phyloP scores from a whole-genome alignment of 2,113 vertebrate species.

The Hymenochirus boettgeri region DNA sequence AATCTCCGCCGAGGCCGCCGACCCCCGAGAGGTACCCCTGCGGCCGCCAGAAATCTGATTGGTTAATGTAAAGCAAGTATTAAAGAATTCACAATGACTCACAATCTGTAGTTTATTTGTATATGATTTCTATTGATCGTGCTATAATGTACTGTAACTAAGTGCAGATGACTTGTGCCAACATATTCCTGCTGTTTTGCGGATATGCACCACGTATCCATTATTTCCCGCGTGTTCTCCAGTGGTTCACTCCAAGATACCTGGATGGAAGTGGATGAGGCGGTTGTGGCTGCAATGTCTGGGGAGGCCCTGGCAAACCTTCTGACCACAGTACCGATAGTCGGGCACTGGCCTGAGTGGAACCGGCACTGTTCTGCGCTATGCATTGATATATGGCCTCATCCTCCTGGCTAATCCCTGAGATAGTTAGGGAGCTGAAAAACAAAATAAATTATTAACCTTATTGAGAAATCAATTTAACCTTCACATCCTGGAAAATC shows the following conservation, averaged over 20 bases:
- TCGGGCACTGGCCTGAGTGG: slow-evolving; percentile 89
- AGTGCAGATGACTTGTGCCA: too few relatives aligned
- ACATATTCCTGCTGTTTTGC: slow-evolving; percentile 81
- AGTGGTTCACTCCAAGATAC: slow-evolving; percentile 88
- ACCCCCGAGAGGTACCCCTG: too few relatives aligned
- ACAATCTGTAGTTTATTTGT: too few relatives aligned
- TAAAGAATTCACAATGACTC: too few relatives aligned
- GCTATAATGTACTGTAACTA: too few relatives aligned
- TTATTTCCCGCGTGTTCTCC: slow-evolving; percentile 91
- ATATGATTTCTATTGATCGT: too few relatives aligned
- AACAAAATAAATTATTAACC: too few relatives aligned
- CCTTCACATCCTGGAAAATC: too few relatives aligned
- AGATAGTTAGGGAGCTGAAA: slow-evolving; percentile 84
- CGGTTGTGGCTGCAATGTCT: slow-evolving; percentile 69
- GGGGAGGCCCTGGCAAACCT: slow-evolving; percentile 82
- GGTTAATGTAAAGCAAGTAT: too few relatives aligned
- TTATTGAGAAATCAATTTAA: too few relatives aligned
- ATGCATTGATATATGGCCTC: slow-evolving; percentile 98
- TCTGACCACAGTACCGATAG: slow-evolving; percentile 92
- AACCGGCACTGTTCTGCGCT: slow-evolving; percentile 92
- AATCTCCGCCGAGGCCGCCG: too few relatives aligned
- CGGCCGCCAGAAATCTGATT: too few relatives aligned
- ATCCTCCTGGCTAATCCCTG: slow-evolving; percentile 83
- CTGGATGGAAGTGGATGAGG: slow-evolving; percentile 83
- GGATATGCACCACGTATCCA: slow-evolving; percentile 92